A percentile compares a stretch with the other conserved stretches of the same genome.
These are phyloP conservation scores for Proales similis DNA, from an alignment of 1,140 invertebrate species.

Conservation along the genomic window DNA sequence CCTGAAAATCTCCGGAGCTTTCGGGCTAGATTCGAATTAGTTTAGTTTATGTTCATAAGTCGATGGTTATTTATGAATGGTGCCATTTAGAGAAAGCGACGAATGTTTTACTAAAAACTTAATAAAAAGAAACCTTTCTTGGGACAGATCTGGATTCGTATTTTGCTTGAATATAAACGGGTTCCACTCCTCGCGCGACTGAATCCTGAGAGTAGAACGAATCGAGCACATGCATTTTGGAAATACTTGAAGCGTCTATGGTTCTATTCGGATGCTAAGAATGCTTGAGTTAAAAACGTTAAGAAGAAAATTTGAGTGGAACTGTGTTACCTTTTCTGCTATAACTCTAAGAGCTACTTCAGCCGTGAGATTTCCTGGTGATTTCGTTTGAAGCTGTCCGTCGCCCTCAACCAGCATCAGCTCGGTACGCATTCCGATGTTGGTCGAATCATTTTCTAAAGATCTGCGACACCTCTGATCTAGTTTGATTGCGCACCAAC, in stretches of 20 bases:
- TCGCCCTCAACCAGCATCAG: constrained; percentile 27
- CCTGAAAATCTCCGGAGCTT: no score
- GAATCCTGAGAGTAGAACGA: constrained; percentile 18
- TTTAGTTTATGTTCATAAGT: no score
- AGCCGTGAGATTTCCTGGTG: constrained; percentile 23
- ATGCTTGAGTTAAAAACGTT: no score
- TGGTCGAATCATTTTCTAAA: neutral
- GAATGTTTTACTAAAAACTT: no score
- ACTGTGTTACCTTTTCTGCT: constrained; percentile 15
- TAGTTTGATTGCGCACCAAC: constrained; percentile 23
- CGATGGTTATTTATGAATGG: no score
- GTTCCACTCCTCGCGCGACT: constrained; percentile 15
- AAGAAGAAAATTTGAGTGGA: no score
- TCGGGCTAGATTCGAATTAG: no score
- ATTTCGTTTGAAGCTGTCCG: neutral
- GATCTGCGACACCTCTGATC: constrained; percentile 8
- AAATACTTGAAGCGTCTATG: neutral
- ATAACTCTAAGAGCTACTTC: constrained; percentile 14
- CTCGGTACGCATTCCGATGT: constrained; percentile 8
- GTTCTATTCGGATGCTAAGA: constrained; percentile 19
- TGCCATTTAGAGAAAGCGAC: no score
- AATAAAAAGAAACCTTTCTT: no score
- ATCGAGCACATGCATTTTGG: neutral
- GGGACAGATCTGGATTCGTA: no score
- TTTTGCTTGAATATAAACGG: constrained; percentile 29